Evolutionary conservation across 2,888 invertebrate genomes (phyloP).

Genomic region (Punctoribates punctum): DNA sequence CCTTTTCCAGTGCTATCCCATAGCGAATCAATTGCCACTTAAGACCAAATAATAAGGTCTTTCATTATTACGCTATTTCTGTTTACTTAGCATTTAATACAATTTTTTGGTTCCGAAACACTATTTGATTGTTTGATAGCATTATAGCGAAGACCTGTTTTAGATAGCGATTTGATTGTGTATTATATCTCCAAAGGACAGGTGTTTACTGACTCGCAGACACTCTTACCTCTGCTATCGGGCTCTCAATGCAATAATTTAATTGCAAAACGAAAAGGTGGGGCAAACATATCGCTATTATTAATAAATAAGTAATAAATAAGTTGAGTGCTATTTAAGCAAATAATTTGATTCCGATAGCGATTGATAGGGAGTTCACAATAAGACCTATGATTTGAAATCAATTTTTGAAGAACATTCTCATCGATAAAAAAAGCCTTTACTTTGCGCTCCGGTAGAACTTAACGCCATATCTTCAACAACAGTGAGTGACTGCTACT

Average conservation of each 20-base stretch:
- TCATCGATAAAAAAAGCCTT: neutral
- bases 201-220: conserved; percentile 25
- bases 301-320: neutral
- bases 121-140: conserved; percentile 17
- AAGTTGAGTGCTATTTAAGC: neutral
- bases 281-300: neutral
- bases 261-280: conserved; percentile 17
- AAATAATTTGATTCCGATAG: neutral
- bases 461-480: conserved; percentile 12
- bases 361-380: neutral
- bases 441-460: conserved; percentile 9
- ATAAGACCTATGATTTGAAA: neutral
- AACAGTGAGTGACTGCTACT: conserved; percentile 26
- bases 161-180: conserved; percentile 3
- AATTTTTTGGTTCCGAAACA: conserved; percentile 7
- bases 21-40: conserved; percentile 25
- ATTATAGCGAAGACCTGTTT: conserved; percentile 14
- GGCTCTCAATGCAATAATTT: conserved; percentile 6
- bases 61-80: neutral
- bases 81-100: conserved; percentile 15
- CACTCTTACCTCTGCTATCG: neutral
- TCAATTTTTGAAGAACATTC: conserved; percentile 1
- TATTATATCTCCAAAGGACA: neutral
- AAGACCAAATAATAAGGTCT: neutral
- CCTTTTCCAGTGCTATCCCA: neutral